Conservation (phyloP, 2,888 invertebrate genomes). For the Amblyjoppa proteus region DNA sequence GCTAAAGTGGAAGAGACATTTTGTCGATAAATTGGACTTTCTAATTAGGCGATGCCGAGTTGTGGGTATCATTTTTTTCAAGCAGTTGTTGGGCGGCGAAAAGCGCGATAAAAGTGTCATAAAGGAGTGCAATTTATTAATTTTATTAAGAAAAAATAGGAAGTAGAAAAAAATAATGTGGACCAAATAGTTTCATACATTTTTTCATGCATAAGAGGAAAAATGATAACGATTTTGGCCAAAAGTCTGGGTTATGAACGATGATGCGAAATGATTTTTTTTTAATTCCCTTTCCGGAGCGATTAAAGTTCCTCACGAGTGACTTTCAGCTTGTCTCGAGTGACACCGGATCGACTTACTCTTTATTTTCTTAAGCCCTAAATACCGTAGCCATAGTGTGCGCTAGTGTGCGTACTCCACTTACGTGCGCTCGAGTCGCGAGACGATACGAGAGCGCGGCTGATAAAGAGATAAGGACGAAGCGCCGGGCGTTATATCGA, state of each 20-base stretch:
- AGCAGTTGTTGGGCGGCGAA: no score
- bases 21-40: background rate
- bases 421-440: constrained; percentile 13
- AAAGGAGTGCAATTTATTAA: background rate
- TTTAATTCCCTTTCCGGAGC: background rate
- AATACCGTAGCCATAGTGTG: background rate
- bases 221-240: background rate
- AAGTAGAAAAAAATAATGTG: background rate
- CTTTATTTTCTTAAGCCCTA: background rate
- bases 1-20: background rate
- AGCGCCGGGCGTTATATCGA: constrained; percentile 37
- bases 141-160: no score
- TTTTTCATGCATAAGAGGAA: background rate
- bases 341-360: background rate
- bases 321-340: background rate
- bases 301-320: background rate
- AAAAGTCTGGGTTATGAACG: background rate
- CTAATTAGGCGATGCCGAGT: background rate
- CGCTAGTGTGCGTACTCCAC: background rate
- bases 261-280: background rate
- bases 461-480: constrained; percentile 61
- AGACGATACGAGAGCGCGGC: constrained; percentile 30
- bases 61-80: background rate
- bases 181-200: background rate
- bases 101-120: background rate